Conservation (phyloP, 2,888 invertebrate genomes). For the Cybosia mesomella region DNA sequence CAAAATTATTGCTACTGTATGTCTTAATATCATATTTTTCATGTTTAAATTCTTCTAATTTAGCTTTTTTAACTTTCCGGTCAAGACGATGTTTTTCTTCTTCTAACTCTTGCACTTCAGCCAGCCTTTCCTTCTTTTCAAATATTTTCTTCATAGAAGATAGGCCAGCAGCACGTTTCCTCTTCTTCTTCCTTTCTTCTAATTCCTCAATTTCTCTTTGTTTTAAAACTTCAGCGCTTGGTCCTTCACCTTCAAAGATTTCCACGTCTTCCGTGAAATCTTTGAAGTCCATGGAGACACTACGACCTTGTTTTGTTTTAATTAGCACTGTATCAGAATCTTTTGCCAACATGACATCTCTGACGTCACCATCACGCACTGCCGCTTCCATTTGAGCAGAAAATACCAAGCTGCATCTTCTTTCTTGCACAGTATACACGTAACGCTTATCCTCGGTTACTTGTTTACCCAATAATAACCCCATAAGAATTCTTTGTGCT, state of each 20-base stretch:
- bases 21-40: conserved; percentile 83
- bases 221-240: conserved; percentile 88
- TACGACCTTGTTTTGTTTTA: conserved; percentile 91
- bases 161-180: conserved; percentile 89
- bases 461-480: conserved; percentile 88
- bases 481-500: conserved; percentile 88
- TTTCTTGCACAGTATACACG: conserved; percentile 92
- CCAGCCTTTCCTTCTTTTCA: conserved; percentile 91
- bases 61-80: conserved; percentile 76
- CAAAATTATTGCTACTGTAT: conserved; percentile 81
- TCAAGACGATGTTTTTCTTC: conserved; percentile 82
- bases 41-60: conserved; percentile 73
- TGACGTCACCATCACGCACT: conserved; percentile 91
- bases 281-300: conserved; percentile 91
- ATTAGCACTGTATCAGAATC: conserved; percentile 91
- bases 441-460: conserved; percentile 88
- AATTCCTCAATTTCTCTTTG: conserved; percentile 87
- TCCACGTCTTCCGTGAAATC: conserved; percentile 87
- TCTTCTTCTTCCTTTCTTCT: conserved; percentile 85
- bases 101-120: conserved; percentile 88
- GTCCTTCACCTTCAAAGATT: conserved; percentile 91
- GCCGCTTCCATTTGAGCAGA: conserved; percentile 91
- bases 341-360: conserved; percentile 92
- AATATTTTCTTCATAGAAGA: conserved; percentile 91
- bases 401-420: conserved; percentile 91